Conservation (phyloP, 2,888 invertebrate species). For the Rhimphoctona megacephalus region DNA sequence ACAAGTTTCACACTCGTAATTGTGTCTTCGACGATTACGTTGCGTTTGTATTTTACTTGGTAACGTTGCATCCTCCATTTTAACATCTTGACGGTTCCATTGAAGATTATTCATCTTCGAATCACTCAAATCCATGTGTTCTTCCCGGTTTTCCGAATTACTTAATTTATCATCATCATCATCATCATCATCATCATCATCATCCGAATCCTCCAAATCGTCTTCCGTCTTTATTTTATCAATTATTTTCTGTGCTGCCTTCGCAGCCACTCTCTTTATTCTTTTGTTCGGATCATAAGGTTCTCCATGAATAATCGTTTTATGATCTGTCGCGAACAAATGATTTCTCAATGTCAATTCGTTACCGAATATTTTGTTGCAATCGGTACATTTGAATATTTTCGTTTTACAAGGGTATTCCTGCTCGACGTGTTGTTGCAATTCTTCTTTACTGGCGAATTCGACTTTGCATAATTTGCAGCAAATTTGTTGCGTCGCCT, state of each 20-base stretch:
- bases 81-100: conserved; percentile 43
- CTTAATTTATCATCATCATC: conserved; percentile 65
- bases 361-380: conserved; percentile 81
- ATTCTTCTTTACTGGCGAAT: conserved; percentile 77
- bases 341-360: conserved; percentile 83
- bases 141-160: conserved; percentile 64
- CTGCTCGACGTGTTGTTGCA: conserved; percentile 79
- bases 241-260: conserved; percentile 83
- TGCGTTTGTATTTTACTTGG: conserved; percentile 41
- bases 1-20: conserved; percentile 80
- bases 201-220: conserved; percentile 76
- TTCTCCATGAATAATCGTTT: conserved; percentile 80
- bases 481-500: conserved; percentile 73
- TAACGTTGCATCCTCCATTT: conserved; percentile 23
- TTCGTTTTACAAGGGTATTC: conserved; percentile 72
- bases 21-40: conserved; percentile 61
- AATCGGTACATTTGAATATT: conserved; percentile 80
- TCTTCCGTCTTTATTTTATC: conserved; percentile 83
- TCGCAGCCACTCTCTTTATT: conserved; percentile 82
- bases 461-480: conserved; percentile 80
- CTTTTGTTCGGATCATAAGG: conserved; percentile 83
- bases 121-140: conserved; percentile 40
- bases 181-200: conserved; percentile 70
- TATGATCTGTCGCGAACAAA: conserved; percentile 82
- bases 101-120: conserved; percentile 51